A percentile compares a stretch with the other conserved stretches of the same genome.
phyloP scores from a whole-genome alignment of 2,888 invertebrate genomes.

The Mythimna lalbum region DNA sequence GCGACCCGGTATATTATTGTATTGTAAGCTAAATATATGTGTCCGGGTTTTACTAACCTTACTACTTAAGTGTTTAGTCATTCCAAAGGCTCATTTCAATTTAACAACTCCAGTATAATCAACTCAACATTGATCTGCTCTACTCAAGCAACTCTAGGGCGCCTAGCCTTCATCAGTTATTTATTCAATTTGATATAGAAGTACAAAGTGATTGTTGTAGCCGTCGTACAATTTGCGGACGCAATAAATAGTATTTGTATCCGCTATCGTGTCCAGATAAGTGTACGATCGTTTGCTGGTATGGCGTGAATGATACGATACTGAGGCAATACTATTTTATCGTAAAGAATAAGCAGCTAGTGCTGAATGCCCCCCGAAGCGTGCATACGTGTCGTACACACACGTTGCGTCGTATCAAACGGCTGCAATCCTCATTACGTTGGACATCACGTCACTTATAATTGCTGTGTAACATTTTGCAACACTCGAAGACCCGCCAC shows the following conservation, averaged over 20 bases:
- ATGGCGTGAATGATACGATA: conserved; percentile 33
- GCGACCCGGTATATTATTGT: conserved; percentile 68
- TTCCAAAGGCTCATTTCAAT: conserved; percentile 68
- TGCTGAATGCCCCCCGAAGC: conserved; percentile 13
- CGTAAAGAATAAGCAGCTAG: conserved; percentile 4
- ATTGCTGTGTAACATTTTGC: conserved; percentile 78
- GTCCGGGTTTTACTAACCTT: conserved; percentile 78
- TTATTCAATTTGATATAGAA: conserved; percentile 41
- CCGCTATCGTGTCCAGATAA: conserved; percentile 56
- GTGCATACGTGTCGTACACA: conserved; percentile 23
- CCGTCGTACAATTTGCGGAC: conserved; percentile 37
- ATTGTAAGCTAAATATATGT: conserved; percentile 72
- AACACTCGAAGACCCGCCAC: conserved; percentile 71
- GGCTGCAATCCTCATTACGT: conserved; percentile 69
- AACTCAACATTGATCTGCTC: conserved; percentile 12
- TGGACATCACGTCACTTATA: conserved; percentile 75
- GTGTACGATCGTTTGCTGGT: conserved; percentile 35
- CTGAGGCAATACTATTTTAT: conserved; percentile 26
- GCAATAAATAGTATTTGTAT: conserved; percentile 48
- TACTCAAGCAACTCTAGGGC: conserved; percentile 13
- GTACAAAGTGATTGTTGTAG: conserved; percentile 52
- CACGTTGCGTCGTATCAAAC: conserved; percentile 48
- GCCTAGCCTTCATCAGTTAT: conserved; percentile 19
- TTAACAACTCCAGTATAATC: conserved; percentile 40
- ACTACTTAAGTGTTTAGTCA: conserved; percentile 77